These are phyloP conservation scores for Vanacampus margaritifer DNA, from an alignment of 2,113 vertebrate genomes.

Conservation along the genomic window DNA sequence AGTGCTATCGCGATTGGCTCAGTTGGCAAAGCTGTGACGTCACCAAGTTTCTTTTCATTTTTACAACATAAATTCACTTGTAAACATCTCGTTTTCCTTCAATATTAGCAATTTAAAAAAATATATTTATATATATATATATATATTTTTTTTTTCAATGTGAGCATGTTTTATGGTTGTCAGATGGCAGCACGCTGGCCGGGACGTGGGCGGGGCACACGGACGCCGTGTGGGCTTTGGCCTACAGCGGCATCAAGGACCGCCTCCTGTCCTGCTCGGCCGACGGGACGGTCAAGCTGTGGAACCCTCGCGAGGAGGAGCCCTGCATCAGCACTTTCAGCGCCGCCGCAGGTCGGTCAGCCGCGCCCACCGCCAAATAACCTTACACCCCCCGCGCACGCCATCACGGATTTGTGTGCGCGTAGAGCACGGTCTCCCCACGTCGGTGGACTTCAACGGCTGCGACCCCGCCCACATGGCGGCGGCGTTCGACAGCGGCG, in stretches of 20 bases:
- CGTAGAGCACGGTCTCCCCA: constrained; percentile 88
- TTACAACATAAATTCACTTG: too few relatives aligned
- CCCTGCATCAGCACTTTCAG: constrained; percentile 94
- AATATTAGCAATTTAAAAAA: too few relatives aligned
- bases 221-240: constrained; percentile 94
- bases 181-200: constrained; percentile 90
- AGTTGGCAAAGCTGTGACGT: too few relatives aligned
- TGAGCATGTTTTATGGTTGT: constrained; percentile 9
- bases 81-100: too few relatives aligned
- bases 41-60: too few relatives aligned
- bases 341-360: constrained; percentile 82
- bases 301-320: constrained; percentile 89
- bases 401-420: not conserved
- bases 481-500: constrained; percentile 86
- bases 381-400: fast-evolving
- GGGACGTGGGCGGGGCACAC: constrained; percentile 89
- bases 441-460: constrained; percentile 92
- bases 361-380: not conserved
- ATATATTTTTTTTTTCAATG: too few relatives aligned
- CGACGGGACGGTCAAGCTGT: constrained; percentile 93
- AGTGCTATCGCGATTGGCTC: too few relatives aligned
- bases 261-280: constrained; percentile 95
- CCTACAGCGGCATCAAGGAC: constrained; percentile 93
- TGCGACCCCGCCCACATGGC: constrained; percentile 97
- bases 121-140: too few relatives aligned